Evolutionary conservation across 2,888 invertebrate genomes (phyloP).

Genomic region (Ectemnius continuus): DNA sequence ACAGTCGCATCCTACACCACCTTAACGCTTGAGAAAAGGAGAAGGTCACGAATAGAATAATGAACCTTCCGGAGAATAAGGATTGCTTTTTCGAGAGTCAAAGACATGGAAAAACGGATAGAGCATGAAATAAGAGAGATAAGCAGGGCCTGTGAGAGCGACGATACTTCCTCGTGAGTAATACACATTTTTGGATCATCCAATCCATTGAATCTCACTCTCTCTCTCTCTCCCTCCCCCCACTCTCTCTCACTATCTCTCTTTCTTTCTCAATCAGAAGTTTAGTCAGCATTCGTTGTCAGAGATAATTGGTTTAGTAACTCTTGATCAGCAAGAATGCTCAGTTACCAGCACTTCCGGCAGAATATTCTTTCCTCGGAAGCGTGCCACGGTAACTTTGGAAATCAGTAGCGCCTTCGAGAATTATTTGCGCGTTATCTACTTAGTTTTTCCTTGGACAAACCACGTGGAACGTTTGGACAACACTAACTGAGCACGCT

Average conservation of each 20-base stretch:
- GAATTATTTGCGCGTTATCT: conserved; percentile 26
- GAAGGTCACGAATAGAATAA: conserved; percentile 5
- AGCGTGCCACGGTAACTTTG: background rate
- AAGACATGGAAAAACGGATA: background rate
- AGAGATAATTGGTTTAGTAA: conserved; percentile 2
- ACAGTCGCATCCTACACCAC: conserved; percentile 13
- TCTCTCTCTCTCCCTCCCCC: too few relatives aligned
- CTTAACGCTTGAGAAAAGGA: background rate
- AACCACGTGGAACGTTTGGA: conserved; percentile 21
- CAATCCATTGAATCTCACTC: background rate
- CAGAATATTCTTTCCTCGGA: background rate
- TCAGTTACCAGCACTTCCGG: background rate
- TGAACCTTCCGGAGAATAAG: conserved; percentile 1
- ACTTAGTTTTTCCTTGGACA: conserved; percentile 18
- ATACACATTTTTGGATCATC: conserved; percentile 5
- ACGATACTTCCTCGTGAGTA: background rate
- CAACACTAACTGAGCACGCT: conserved; percentile 31
- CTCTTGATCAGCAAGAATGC: conserved; percentile 2
- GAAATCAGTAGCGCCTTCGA: conserved; percentile 7
- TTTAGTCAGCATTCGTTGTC: conserved; percentile 4
- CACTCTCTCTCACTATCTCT: too few relatives aligned
- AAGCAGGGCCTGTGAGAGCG: conserved; percentile 7
- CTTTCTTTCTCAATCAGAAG: background rate
- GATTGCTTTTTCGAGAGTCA: conserved; percentile 2
- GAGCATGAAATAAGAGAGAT: background rate